Base-by-base conservation (phyloP, 2,888 invertebrate species). In the Hofmannophila pseudospretella region DNA sequence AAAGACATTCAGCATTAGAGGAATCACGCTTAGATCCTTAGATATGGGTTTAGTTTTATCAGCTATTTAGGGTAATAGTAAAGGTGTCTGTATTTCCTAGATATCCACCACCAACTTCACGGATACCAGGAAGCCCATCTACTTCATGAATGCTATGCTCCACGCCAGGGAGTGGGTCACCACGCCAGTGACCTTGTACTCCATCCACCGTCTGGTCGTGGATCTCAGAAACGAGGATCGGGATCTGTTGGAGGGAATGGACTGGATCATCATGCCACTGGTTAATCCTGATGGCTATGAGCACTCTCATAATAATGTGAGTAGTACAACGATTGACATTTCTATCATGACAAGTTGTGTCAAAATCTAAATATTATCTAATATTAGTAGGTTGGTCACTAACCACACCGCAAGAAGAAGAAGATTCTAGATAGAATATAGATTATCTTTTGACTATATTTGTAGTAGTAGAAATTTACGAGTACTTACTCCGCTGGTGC, bases 241-340 rank as follows among this genome's bases (percentile, higher is more conserved):
- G 0, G 69, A 88, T 32, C 61, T 93, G 3, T 65, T 91, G n/a
- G 69, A 88, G 10, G 67, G 79, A 22, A 85, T 90, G 32, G 91
- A 93, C 56, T 93, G 92, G 90, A 88, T 90, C 47, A 72, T 92
- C 11, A 44, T 92, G 44, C 93, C 93, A 0, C 67, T 90, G 2
- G 84, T 90, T 9, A 94, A 94, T 64, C 92, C 93, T 9, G 93
- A 94, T 65, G 93, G 93, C 0, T 93, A 93, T 52, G 91, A 89
- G 49, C 92, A 79, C 60, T 80, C 89, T 0, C 89, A 88, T 45
- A 81, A 77, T 7, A 47, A 35, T 13, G 75, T 88, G 38, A 64
- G 77, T 54, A 2, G 5, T 16, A 12, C 13, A n/a, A 13, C 16
- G 5, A 16, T 3, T 5, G 5, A 5, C 5, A 5, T 16, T 5